Conservation (phyloP, 2,888 invertebrate species). For the Unio delphinus region DNA sequence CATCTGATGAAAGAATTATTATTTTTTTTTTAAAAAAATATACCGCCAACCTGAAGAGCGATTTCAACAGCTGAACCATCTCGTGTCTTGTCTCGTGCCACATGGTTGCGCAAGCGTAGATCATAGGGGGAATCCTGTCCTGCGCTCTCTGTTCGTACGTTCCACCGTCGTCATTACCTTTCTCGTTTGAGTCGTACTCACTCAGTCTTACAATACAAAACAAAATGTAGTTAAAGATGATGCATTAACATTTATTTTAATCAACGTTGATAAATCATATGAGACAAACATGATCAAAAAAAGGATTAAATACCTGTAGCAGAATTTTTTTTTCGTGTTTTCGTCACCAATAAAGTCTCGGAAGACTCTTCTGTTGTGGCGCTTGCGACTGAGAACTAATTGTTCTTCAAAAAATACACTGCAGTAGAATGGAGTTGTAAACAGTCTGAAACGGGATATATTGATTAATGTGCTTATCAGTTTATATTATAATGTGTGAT, state of each 20-base stretch:
- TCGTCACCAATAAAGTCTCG: conserved; percentile 79
- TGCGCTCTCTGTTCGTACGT: no score
- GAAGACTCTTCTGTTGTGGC: conserved; percentile 82
- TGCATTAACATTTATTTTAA: no score
- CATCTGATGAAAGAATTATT: no score
- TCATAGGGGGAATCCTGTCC: conserved; percentile 69
- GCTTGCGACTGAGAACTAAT: conserved; percentile 89
- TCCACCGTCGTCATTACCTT: no score
- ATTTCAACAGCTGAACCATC: conserved; percentile 92
- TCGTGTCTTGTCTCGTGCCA: conserved; percentile 99
- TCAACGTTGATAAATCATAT: no score
- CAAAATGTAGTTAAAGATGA: no score
- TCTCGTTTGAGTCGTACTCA: no score
- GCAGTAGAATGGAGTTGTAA: conserved; percentile 94
- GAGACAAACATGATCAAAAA: no score
- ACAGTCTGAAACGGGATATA: conserved; percentile 75
- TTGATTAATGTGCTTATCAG: no score
- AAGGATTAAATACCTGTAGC: conserved; percentile 16
- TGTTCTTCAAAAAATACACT: conserved; percentile 94
- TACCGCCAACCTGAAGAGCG: conserved; percentile 75
- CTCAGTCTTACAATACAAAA: no score
- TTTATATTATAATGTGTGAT: no score
- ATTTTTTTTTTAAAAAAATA: no score
- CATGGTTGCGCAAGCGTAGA: conserved; percentile 98
- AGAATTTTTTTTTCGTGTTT: conserved; percentile 71